Conservation (phyloP, 2,797 vertebrate genomes). For the Gadopsis marmoratus region DNA sequence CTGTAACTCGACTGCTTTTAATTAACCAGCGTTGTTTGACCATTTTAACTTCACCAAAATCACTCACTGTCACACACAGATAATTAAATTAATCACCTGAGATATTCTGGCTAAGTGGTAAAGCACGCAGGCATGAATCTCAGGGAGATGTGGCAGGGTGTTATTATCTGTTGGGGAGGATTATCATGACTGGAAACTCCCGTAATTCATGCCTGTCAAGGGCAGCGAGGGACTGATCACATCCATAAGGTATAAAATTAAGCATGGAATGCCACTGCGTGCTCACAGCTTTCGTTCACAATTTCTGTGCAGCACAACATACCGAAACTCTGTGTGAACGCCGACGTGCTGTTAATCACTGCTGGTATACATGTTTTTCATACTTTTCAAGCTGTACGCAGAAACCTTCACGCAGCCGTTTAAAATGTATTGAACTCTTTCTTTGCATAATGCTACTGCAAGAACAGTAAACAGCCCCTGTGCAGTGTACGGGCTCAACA, state of each 20-base stretch:
- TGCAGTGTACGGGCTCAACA: constrained; percentile 56
- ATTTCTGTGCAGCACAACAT: constrained; percentile 21
- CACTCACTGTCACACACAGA: constrained; percentile 30
- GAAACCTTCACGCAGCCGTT: constrained; percentile 1
- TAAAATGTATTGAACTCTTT: constrained; percentile 6
- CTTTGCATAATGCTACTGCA: constrained; percentile 20
- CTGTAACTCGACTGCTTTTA: constrained; percentile 34
- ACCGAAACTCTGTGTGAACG: neutral
- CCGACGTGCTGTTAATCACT: neutral
- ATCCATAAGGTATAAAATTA: constrained; percentile 51
- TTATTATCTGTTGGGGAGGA: constrained; percentile 68
- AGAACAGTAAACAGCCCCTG: constrained; percentile 40
- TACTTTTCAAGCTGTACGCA: constrained; percentile 28
- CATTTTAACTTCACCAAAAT: constrained; percentile 43
- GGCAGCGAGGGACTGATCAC: constrained; percentile 34
- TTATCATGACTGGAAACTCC: constrained; percentile 66
- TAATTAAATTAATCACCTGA: constrained; percentile 68
- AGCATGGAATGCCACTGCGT: constrained; percentile 21
- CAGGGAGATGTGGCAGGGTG: constrained; percentile 62
- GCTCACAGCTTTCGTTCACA: constrained; percentile 27
- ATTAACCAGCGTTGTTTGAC: constrained; percentile 40
- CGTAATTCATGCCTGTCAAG: constrained; percentile 64
- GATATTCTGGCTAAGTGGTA: constrained; percentile 56
- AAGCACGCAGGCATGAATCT: constrained; percentile 48
- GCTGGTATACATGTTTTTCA: neutral